Percentiles rank a stretch among this genome's conserved stretches.
Conservation (phyloP, 2,113 vertebrate genomes). For the Lophochroa leadbeateri region DNA sequence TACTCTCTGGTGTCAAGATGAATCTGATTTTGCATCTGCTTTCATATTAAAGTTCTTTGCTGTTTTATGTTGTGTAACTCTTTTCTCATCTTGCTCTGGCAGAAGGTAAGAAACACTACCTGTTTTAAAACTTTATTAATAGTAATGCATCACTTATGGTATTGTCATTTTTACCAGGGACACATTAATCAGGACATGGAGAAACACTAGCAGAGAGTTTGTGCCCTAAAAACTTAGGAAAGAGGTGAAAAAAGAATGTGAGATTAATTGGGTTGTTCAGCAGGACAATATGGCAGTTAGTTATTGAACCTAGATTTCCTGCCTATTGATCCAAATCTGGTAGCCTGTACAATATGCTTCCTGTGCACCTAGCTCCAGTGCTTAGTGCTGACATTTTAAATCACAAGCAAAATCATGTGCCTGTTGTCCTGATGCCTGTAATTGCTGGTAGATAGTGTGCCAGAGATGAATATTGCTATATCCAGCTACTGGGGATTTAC, state of each 20-base stretch:
- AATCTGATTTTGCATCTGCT: not conserved
- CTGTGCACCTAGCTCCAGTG: not conserved
- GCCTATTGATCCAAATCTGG: not conserved
- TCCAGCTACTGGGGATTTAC: not conserved
- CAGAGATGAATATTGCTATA: not conserved
- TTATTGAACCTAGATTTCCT: not conserved
- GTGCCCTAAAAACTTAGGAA: not conserved
- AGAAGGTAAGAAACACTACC: not conserved
- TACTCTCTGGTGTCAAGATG: not conserved
- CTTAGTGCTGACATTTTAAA: not conserved
- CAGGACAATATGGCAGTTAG: not conserved
- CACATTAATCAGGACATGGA: not conserved
- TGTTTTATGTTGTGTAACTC: not conserved
- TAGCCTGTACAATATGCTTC: not conserved
- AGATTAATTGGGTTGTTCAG: not conserved
- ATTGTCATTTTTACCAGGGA: not conserved
- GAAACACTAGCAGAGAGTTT: not conserved
- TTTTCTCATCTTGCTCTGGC: not conserved
- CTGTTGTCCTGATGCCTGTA: not conserved
- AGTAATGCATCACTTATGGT: not conserved
- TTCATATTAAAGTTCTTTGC: not conserved
- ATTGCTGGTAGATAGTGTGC: not conserved
- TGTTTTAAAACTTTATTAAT: not conserved
- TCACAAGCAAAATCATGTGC: not conserved
- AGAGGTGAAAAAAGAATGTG: not conserved